Evolutionary conservation across 2,113 vertebrate genomes (phyloP).

Genomic region (Mesocricetus auratus): DNA sequence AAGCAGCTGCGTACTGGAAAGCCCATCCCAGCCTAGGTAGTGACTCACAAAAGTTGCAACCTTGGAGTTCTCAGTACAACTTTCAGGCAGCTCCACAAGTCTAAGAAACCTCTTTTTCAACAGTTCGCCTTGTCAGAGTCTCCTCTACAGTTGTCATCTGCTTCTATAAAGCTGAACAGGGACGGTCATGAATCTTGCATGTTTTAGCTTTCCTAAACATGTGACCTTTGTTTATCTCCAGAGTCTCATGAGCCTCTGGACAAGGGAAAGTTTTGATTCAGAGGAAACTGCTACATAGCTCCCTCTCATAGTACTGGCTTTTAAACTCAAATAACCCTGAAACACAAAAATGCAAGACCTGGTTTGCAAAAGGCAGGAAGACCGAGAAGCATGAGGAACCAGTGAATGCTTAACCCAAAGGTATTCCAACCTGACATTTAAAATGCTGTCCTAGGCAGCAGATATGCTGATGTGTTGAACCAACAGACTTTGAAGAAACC

Average conservation of each 20-base stretch:
- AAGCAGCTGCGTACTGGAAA: background rate
- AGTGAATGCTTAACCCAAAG: background rate
- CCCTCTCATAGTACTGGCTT: background rate
- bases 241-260: background rate
- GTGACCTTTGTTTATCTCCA: background rate
- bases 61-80: background rate
- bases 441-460: background rate
- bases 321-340: background rate
- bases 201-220: background rate
- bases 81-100: background rate
- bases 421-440: background rate
- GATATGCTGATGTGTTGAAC: background rate
- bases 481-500: background rate
- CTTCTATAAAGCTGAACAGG: background rate
- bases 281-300: background rate
- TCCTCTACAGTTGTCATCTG: background rate
- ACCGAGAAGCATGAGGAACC: background rate
- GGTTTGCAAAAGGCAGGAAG: background rate
- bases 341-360: background rate
- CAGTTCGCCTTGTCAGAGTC: background rate
- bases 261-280: background rate
- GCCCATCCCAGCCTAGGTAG: no score
- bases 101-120: background rate
- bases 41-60: background rate
- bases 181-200: background rate